A percentile compares a stretch with the other conserved stretches of the same genome.
Evolutionary conservation across 2,113 vertebrate genomes (phyloP).

Genomic region (Thinocorus orbignyianus): DNA sequence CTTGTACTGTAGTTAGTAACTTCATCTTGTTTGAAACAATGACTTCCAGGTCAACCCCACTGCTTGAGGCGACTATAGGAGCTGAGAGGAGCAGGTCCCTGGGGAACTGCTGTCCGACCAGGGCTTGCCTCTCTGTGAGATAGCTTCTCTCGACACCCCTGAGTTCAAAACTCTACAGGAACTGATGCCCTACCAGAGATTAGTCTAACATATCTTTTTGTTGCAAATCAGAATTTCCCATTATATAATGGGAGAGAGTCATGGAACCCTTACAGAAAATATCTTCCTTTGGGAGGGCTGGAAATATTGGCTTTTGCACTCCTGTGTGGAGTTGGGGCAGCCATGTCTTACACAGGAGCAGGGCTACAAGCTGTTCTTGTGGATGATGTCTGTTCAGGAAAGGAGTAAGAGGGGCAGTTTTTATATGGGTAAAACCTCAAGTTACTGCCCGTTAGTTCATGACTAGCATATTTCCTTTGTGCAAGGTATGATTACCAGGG

Average conservation of each 20-base stretch:
- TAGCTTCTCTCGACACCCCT: background rate
- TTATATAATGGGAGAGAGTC: background rate
- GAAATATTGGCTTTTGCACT: background rate
- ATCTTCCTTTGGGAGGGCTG: background rate
- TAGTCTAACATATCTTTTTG: background rate
- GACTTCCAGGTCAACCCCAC: background rate
- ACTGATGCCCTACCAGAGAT: background rate
- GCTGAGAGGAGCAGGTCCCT: background rate
- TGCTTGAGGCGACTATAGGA: background rate
- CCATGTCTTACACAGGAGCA: background rate
- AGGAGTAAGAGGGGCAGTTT: background rate
- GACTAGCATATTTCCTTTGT: background rate
- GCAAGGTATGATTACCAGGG: background rate
- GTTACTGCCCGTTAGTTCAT: accelerated
- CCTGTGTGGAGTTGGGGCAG: accelerated
- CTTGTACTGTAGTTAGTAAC: background rate
- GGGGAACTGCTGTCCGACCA: no score
- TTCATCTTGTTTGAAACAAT: background rate
- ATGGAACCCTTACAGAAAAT: background rate
- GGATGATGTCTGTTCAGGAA: background rate
- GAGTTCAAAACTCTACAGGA: background rate
- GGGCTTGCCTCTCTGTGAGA: background rate
- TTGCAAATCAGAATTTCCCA: background rate
- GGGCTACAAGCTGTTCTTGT: background rate
- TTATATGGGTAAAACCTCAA: background rate